Evolutionary conservation across 2,113 vertebrate species (phyloP).

Genomic region (Australoheros scitulus): DNA sequence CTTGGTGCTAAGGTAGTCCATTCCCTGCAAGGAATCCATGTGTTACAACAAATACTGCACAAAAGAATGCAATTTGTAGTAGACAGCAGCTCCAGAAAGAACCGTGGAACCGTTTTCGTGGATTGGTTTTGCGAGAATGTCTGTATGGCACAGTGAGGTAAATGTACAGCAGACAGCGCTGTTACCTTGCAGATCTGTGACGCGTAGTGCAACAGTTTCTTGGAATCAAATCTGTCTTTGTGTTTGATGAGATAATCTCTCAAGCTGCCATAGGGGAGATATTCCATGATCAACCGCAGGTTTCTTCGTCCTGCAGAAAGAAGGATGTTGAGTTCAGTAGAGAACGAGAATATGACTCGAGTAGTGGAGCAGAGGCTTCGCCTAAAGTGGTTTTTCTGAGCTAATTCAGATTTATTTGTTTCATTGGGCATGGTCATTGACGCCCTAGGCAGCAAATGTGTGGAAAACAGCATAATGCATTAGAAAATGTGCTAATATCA

Average conservation of each 20-base stretch:
- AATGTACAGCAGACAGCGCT: neutral
- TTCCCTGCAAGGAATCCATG: slow-evolving; percentile 83
- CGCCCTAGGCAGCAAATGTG: neutral
- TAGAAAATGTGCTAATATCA: slow-evolving; percentile 16
- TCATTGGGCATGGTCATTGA: neutral
- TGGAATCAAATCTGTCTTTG: slow-evolving; percentile 91
- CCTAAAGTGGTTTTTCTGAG: neutral
- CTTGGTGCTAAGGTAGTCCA: slow-evolving; percentile 95
- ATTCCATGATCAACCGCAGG: slow-evolving; percentile 96
- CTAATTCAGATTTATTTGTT: slow-evolving; percentile 37
- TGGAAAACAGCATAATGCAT: slow-evolving; percentile 2
- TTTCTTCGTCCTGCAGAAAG: slow-evolving; percentile 85
- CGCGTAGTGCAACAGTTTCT: slow-evolving; percentile 91
- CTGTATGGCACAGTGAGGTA: neutral
- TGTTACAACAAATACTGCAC: neutral
- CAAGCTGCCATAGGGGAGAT: slow-evolving; percentile 94
- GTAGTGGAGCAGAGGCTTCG: neutral
- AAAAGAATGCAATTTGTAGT: neutral
- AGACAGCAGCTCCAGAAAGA: neutral
- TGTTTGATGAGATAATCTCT: slow-evolving; percentile 96
- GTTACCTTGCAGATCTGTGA: slow-evolving; percentile 97
- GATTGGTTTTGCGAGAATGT: neutral
- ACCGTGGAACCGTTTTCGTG: neutral
- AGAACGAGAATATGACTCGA: neutral
- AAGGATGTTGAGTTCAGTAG: neutral